Evolutionary conservation across 1,140 invertebrate genomes (phyloP), one percentile per base, ranked within the genome.

Genomic region (Drosophila asahinai): DNA sequence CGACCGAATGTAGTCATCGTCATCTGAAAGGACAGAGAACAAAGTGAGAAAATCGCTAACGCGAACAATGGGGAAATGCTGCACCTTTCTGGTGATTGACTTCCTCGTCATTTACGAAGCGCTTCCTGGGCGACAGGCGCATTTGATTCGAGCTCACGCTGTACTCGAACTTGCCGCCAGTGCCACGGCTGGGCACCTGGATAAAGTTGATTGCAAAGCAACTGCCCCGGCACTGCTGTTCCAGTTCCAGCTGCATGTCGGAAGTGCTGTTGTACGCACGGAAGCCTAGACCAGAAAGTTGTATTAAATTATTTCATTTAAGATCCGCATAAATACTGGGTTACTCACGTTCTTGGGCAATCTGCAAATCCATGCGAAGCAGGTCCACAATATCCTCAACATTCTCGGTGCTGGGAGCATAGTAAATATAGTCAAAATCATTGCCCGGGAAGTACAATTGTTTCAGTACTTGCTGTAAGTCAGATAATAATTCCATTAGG

Each of bases 291-390:
- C 27, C 42, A 51, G 17, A 48, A 54, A 51, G 45, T 19, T 57
- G 30, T 25, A 3, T 38, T 48, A 25, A 22, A 33, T n/a, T 55
- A 30, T 64, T 61, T 15, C 11, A 8, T 33, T 8, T 5, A 4
- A 15, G 15, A 38, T 17, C 52, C 27, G n/a, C 9, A 36, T 33
- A 15, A 38, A n/a, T 9, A 11, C 0, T 3, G 14, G 68, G 58
- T 65, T 51, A 52, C 63, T 63, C 90, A 94, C 93, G 84, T 36
- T 93, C 92, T 52, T 75, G 81, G 42, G 75, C 43, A 12, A 93
- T 79, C 25, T 89, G 55, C 43, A 94, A 66, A 17, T 93, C 91
- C 38, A 66, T n/a, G 5, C 93, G 87, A 17, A 93, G 80, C 27
- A 77, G 52, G 22, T 92, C 86, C 67, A 94, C 93, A 3, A 94